Evolutionary conservation across 2,113 vertebrate genomes (phyloP), one percentile per base, ranked within the genome.

Genomic region (Salvator merianae): DNA sequence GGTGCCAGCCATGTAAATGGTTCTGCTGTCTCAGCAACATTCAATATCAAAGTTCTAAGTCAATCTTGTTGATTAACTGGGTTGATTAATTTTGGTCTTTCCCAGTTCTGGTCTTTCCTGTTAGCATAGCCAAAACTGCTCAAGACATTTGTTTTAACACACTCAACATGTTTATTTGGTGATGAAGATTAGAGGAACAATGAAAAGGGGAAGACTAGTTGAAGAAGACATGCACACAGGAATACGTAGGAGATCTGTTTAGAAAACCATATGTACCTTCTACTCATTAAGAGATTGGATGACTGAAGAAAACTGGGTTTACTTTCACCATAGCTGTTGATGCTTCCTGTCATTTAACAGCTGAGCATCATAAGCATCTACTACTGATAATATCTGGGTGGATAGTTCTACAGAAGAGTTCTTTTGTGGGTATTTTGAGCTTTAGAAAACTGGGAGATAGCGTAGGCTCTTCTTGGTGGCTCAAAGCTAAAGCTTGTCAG

Each of bases 401-500:
- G 71, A 92, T 55, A 85, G 7, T 86, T 90, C 86, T 78, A n/a
- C 74, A 93, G 36, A 79, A 83, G 87, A 92, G 75, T 34, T 75
- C 16, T 92, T 93, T 59, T 87, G 70, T 88, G 87, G 22, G 16
- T 91, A 89, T 91, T 93, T 95, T 87, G n/a, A 62, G 89, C 78
- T 76, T n/a, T 83, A 65, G 69, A 84, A 92, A 93, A 73, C 55
- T 28, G 66, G 91, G 86, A 92, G 53, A 86, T 30, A 7, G 1
- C 84, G 84, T 68, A 87, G 92, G 30, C 53, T 89, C 75, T 81
- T 20, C 1, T 36, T 83, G 73, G 85, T 92, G 70, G 86, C 84
- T 93, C 88, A 94, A 95, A 94, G 84, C 93, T 94, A 88, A 89
- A 92, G 88, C 86, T 87, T 82, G 90, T 94, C 89, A 95, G 89